phyloP scores from a whole-genome alignment of 2,888 invertebrate genomes.

The Notodonta dromedarius region DNA sequence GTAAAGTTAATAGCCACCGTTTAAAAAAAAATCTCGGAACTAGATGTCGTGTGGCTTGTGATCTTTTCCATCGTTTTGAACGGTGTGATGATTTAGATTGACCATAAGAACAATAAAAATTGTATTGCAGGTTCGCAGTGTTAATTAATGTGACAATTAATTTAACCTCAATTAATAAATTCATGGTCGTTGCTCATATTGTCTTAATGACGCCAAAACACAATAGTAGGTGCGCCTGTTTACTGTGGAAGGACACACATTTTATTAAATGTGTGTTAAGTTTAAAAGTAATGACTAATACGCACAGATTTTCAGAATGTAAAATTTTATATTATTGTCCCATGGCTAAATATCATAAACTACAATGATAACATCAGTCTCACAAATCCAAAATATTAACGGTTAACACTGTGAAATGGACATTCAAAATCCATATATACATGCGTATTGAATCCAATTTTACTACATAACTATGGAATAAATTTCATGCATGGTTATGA shows the following conservation, averaged over 20 bases:
- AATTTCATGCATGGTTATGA: too few relatives aligned
- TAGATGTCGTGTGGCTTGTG: not conserved
- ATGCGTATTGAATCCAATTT: too few relatives aligned
- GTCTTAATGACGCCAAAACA: conserved; percentile 41
- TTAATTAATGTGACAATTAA: conserved; percentile 71
- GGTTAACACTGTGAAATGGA: too few relatives aligned
- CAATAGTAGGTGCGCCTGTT: conserved; percentile 9
- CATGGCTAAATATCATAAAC: too few relatives aligned
- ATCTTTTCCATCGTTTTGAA: not conserved
- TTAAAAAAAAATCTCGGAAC: conserved; percentile 1
- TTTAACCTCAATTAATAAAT: conserved; percentile 76
- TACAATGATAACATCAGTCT: too few relatives aligned
- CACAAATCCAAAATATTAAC: too few relatives aligned
- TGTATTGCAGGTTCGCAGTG: conserved; percentile 51
- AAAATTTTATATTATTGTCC: too few relatives aligned
- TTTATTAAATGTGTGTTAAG: too few relatives aligned
- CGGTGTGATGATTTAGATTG: conserved; percentile 4
- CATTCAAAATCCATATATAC: too few relatives aligned
- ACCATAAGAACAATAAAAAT: conserved; percentile 21
- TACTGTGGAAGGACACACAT: not conserved
- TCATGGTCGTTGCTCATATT: conserved; percentile 49
- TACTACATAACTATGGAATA: too few relatives aligned
- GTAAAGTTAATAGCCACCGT: not conserved
- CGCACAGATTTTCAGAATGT: too few relatives aligned
- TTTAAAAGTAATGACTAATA: too few relatives aligned